Evolutionary conservation across 2,888 invertebrate species (phyloP), one percentile per base, ranked within the genome.

Genomic region (Galerucella nymphaeae): DNA sequence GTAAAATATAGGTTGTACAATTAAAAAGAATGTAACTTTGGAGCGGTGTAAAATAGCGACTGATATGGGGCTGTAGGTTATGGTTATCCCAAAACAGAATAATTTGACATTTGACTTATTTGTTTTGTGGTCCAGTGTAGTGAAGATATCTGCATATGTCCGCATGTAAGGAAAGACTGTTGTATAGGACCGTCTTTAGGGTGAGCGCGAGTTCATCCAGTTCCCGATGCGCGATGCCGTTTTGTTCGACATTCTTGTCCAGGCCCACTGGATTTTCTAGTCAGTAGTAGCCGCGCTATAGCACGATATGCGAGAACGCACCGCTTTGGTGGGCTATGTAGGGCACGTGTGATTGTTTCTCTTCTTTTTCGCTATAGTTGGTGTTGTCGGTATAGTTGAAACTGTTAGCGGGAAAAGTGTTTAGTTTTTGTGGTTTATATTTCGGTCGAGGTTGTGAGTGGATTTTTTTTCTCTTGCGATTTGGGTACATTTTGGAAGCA

Each of bases 201-300:
- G 69, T 30, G 14, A 68, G 48, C 68, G 59, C 58, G 59, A 50
- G 68, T 68, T 68, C 50, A 69, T 69, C 53, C 42, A 63, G 69
- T 71, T 45, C 66, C 53, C 66, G 66, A 58, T 57, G 73, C 73
- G 73, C 70, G 64, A 38, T 50, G 70, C 76, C 55, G 48, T 66
- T 59, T 70, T 48, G 57, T 67, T 71, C 70, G 77, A 70, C 77
- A 77, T 71, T 76, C 74, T 68, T 74, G 78, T 79, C 78, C 78
- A 77, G 78, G 77, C 66, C 74, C 74, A 74, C 79, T 76, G 77
- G 77, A 76, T 75, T 78, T 70, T 57, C 42, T 77, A 82, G 82
- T 80, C 78, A 82, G 82, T 81, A 79, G 81, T 80, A 77, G 78
- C 77, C 79, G 80, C 79, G 82, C 80, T 80, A 74, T 77, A 76